Conservation (phyloP, 2,888 invertebrate species). For the Megalurothrips usitatus region DNA sequence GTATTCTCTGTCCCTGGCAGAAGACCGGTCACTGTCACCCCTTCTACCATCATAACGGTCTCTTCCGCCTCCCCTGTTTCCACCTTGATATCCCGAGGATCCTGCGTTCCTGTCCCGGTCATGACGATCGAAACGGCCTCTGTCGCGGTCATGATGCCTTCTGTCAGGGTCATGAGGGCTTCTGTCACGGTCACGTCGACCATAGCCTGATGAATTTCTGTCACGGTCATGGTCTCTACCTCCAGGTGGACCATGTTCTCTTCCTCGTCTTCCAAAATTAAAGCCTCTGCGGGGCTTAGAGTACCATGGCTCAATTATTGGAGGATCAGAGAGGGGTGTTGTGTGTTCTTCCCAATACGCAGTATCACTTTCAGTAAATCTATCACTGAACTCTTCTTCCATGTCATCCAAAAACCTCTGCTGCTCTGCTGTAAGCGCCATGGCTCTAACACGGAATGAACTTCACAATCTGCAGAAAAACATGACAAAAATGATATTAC, state of each 20-base stretch:
- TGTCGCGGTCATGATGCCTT: no score
- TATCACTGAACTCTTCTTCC: conserved; percentile 45
- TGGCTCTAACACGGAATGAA: not conserved
- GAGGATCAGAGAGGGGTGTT: not conserved
- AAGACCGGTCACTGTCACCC: not conserved
- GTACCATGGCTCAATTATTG: not conserved
- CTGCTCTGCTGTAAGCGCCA: not conserved
- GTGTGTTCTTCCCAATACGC: not conserved
- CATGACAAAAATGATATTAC: not conserved
- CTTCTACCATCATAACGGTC: not conserved
- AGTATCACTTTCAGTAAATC: not conserved
- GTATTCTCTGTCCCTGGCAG: not conserved
- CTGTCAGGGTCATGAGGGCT: no score
- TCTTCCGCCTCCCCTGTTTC: no score
- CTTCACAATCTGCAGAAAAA: not conserved
- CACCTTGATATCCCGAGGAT: no score
- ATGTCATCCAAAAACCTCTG: conserved; percentile 51
- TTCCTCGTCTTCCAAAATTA: not conserved
- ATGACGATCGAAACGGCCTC: no score
- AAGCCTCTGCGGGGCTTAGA: not conserved
- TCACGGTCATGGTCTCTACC: no score
- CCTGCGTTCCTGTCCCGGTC: no score
- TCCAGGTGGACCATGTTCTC: not conserved
- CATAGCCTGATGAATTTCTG: no score
- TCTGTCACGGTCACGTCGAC: no score